Percentiles rank a stretch among this genome's conserved stretches.
These are phyloP conservation scores for Labeo calbasu DNA, from an alignment of 2,797 vertebrate genomes.

Conservation along the genomic window DNA sequence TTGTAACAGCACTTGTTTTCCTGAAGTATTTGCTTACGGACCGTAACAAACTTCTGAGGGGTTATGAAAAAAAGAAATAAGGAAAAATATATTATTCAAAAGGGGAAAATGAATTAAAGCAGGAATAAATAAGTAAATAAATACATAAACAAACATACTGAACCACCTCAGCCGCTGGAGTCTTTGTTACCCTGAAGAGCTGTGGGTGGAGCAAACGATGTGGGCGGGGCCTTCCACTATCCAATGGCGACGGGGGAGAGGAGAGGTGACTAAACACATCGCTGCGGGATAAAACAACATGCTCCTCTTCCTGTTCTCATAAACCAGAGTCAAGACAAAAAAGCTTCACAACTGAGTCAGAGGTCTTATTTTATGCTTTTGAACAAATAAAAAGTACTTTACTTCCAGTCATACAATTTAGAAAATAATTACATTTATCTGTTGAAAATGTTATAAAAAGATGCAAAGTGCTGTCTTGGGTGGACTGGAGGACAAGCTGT, in stretches of 20 bases:
- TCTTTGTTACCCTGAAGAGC: constrained; percentile 58
- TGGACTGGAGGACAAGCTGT: background rate
- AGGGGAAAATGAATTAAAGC: background rate
- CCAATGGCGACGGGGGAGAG: constrained; percentile 48
- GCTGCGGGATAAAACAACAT: constrained; percentile 49
- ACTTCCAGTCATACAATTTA: background rate
- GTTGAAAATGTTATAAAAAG: background rate
- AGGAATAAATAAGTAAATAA: too few species aligned
- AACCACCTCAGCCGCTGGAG: constrained; percentile 46
- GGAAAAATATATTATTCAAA: background rate
- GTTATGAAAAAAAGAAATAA: background rate
- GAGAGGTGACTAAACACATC: constrained; percentile 59
- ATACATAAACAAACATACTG: constrained; percentile 35
- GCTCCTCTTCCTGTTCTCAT: constrained; percentile 51
- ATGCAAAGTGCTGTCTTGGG: background rate
- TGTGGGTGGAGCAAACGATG: constrained; percentile 55
- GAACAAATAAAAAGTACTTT: background rate
- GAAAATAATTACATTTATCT: background rate
- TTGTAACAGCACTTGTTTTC: background rate
- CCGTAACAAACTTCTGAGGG: too few species aligned
- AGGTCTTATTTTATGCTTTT: background rate
- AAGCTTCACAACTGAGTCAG: background rate
- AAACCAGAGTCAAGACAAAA: background rate
- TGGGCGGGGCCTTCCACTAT: constrained; percentile 41
- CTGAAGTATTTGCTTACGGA: too few species aligned